phyloP scores from a whole-genome alignment of 2,888 invertebrate genomes.

The Melieria picta region DNA sequence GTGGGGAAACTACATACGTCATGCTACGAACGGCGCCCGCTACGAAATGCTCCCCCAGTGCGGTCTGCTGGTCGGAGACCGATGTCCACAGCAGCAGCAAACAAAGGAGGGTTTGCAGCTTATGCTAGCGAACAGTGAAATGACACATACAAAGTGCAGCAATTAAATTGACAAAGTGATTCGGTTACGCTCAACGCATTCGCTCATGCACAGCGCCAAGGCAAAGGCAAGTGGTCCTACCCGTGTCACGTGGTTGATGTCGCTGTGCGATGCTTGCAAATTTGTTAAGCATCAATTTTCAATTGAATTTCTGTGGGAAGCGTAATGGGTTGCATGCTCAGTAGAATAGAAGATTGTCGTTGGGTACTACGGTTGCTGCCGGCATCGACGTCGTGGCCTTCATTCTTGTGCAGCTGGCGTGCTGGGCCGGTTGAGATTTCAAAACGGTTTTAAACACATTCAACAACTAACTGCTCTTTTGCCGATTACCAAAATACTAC shows the following conservation, averaged over 20 bases:
- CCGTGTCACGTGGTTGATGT: constrained; percentile 4
- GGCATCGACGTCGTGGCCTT: not conserved
- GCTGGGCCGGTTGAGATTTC: no score
- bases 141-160: constrained; percentile 61
- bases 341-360: not conserved
- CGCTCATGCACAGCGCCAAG: constrained; percentile 1
- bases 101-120: not conserved
- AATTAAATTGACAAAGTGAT: constrained; percentile 60
- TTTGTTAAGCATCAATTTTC: constrained; percentile 19
- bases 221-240: not conserved
- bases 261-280: constrained; percentile 7
- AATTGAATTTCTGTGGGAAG: constrained; percentile 2
- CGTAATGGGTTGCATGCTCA: not conserved
- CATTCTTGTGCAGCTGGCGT: no score
- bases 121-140: not conserved
- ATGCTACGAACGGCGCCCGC: no score
- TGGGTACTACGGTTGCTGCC: not conserved
- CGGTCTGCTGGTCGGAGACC: not conserved
- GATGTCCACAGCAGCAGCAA: constrained; percentile 2
- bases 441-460: no score
- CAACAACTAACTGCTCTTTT: no score
- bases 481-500: no score
- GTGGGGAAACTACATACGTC: no score
- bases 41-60: no score
- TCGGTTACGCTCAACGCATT: constrained; percentile 27